phyloP scores from a whole-genome alignment of 2,888 invertebrate genomes.

The Andricus quercusramuli region DNA sequence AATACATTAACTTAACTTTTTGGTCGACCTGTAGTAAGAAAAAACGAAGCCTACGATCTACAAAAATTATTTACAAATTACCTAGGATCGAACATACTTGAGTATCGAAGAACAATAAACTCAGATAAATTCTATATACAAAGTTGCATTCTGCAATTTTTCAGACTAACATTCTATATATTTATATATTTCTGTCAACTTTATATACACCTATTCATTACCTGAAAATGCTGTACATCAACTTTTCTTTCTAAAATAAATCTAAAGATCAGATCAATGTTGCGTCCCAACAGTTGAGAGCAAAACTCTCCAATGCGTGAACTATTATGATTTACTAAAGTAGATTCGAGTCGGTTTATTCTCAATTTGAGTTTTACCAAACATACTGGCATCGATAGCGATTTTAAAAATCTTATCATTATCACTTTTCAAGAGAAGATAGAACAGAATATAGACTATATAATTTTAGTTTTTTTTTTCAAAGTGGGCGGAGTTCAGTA shows the following conservation, averaged over 20 bases:
- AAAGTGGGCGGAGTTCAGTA: not conserved
- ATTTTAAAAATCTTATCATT: conserved; percentile 27
- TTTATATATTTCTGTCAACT: not conserved
- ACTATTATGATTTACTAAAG: not conserved
- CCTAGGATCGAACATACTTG: not conserved
- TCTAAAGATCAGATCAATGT: not conserved
- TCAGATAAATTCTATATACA: too few relatives aligned
- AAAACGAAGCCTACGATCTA: not conserved
- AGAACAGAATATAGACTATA: not conserved
- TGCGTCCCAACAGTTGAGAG: not conserved
- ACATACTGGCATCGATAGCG: not conserved
- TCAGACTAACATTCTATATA: not conserved
- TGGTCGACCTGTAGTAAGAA: conserved; percentile 27
- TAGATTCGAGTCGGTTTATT: not conserved
- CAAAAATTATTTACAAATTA: not conserved
- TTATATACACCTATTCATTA: not conserved
- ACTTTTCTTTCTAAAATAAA: not conserved
- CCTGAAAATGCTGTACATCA: not conserved
- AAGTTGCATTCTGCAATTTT: not conserved
- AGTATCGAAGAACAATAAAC: too few relatives aligned
- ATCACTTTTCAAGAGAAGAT: not conserved
- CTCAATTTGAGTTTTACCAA: not conserved
- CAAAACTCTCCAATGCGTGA: not conserved
- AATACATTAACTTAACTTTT: conserved; percentile 15
- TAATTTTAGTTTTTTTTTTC: not conserved